phyloP scores from a whole-genome alignment of 2,888 invertebrate genomes.

The Agrochola circellaris region DNA sequence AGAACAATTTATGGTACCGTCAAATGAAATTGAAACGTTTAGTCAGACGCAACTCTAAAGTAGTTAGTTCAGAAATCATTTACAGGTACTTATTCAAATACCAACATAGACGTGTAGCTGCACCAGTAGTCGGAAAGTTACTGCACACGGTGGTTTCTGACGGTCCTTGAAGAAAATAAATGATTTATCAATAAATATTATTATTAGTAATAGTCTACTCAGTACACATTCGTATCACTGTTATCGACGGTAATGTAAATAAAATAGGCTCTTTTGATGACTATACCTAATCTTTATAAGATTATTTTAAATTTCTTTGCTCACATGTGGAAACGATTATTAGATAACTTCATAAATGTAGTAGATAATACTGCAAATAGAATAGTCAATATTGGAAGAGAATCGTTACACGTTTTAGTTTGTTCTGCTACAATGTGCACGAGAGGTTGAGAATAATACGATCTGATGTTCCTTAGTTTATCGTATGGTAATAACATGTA shows the following conservation, averaged over 20 bases:
- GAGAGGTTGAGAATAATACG: neutral
- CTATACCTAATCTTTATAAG: conserved; percentile 65
- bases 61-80: conserved; percentile 71
- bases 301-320: conserved; percentile 64
- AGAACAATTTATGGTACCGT: conserved; percentile 48
- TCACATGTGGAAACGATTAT: conserved; percentile 52
- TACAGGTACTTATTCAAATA: conserved; percentile 54
- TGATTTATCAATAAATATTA: conserved; percentile 79
- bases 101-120: conserved; percentile 74
- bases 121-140: conserved; percentile 67
- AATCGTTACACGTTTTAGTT: conserved; percentile 5
- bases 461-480: neutral
- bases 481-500: too few species aligned
- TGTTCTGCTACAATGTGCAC: conserved; percentile 29
- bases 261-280: conserved; percentile 74
- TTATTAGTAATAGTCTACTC: conserved; percentile 69
- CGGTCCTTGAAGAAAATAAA: conserved; percentile 73
- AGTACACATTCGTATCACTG: conserved; percentile 72
- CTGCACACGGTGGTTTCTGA: conserved; percentile 69
- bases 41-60: conserved; percentile 78
- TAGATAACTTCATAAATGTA: conserved; percentile 42
- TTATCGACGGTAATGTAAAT: conserved; percentile 79
- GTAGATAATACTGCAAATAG: conserved; percentile 43
- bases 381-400: conserved; percentile 48
- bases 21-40: conserved; percentile 86